Base-by-base conservation (phyloP, 2,797 vertebrate genomes). In the Platalea minor region DNA sequence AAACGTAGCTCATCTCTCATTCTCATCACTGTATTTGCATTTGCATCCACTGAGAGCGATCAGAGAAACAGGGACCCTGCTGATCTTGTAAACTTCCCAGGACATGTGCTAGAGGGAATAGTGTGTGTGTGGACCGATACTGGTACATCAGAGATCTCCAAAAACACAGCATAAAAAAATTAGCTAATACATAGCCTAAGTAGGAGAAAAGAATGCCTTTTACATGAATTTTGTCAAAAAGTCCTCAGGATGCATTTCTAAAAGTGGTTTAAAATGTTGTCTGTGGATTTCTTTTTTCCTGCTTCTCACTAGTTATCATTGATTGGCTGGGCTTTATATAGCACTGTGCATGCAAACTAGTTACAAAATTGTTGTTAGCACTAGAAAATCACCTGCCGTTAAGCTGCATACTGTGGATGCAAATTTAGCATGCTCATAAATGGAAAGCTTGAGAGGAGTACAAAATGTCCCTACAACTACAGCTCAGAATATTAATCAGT, bases 381-480 rank as follows among this genome's bases (percentile, higher is more conserved):
- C 87, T 85, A 64, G 82, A 94, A 95, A 93, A 96, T 93, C 87
- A 95, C 87, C 78, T 92, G 78, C 48, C 43, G 1, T 89, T 85
- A 74, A 85, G 60, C 78, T 63, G 81, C 85, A 83, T 53, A 88
- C 60, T 64, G 53, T 56, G 25, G 81, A 92, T 92, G 94, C 89
- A 97, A 89, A 97, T 95, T 83, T 92, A 94, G 61, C 85, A 53
- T 43, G 72, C 68, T 97, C 51, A 80, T 60, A 96, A 93, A 95
- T 75, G 60, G 87, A 85, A 96, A 85, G 39, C 89, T 93, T 88
- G 68, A 85, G 64, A 81, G 70, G 50, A 89, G 78, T 88, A 88
- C 85, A 92, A 78, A 92, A 92, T 67, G 92, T 80, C 80, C 90
- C 85, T 74, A 70, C 61, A 85, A 92, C 83, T 93, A 88, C 88